These are phyloP conservation scores for Saxicola maurus DNA, from an alignment of 2,797 vertebrate species.

Conservation along the genomic window DNA sequence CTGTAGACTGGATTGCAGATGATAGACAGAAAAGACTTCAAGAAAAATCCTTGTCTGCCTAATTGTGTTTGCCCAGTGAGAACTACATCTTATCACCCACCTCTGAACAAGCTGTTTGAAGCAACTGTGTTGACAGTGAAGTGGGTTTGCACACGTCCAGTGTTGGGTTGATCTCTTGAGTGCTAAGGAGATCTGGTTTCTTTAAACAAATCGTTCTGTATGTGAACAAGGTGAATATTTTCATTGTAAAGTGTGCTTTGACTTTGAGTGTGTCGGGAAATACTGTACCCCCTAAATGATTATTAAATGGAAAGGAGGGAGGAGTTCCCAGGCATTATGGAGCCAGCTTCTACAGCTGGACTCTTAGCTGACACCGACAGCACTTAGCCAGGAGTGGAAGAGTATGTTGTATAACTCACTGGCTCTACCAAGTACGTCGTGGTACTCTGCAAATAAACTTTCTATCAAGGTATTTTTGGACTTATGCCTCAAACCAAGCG, in stretches of 20 bases:
- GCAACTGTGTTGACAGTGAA: neutral
- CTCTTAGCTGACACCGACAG: conserved; percentile 23
- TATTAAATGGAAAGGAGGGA: conserved; percentile 38
- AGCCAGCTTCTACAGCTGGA: conserved; percentile 35
- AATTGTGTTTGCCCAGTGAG: conserved; percentile 8
- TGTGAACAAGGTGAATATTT: conserved; percentile 42
- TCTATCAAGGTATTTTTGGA: conserved; percentile 68
- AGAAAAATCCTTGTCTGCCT: conserved; percentile 45
- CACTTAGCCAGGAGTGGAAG: conserved; percentile 61
- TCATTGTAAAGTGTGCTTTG: conserved; percentile 19
- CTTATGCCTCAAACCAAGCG: conserved; percentile 60
- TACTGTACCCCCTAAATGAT: conserved; percentile 11
- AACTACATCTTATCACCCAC: neutral
- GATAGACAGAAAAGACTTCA: conserved; percentile 56
- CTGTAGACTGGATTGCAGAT: conserved; percentile 69
- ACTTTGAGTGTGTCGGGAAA: conserved; percentile 22
- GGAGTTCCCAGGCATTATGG: conserved; percentile 33
- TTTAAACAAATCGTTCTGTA: conserved; percentile 23
- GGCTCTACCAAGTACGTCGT: conserved; percentile 69
- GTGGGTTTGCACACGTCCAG: neutral
- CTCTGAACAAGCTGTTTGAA: conserved; percentile 22
- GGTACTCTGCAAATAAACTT: conserved; percentile 71
- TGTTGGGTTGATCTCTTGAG: conserved; percentile 13
- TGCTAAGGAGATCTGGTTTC: conserved; percentile 29
- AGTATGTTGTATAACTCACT: conserved; percentile 65